Evolutionary conservation across 2,888 invertebrate species (phyloP), one percentile per base, ranked within the genome.

Genomic region (Thymelicus lineola): DNA sequence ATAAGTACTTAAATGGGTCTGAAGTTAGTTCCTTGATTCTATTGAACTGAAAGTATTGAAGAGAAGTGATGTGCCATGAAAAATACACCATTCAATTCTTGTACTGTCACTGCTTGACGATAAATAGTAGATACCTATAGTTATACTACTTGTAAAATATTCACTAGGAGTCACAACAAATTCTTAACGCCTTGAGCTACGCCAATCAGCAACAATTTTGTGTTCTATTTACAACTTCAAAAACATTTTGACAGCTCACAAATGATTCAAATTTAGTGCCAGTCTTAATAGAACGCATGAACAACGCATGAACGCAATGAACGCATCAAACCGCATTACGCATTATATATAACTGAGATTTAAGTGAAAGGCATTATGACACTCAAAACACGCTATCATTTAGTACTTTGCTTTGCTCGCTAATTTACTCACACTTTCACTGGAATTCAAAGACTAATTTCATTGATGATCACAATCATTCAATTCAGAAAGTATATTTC

Each of bases 401-500:
- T 68, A 71, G 50, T 70, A 70, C 46, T 71, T 71, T 20, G 57
- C 57, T 72, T 58, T 62, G 12, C 50, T 61, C 71, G 35, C 60
- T 70, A 68, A 73, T 73, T 71, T 67, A 59, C 62, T 17, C 57
- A 73, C 73, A 73, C 73, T 48, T 75, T 75, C 68, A 71, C 71
- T 64, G 66, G 74, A 74, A 69, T 68, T 66, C 60, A 72, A 66
- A 71, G 66, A 69, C 66, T 68, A 66, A 73, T 72, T 66, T 71
- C 66, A 73, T 73, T 71, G 72, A 63, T 66, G 64, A 67, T 60
- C 62, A 62, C 62, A 55, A 55, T 64, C 61, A 65, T 67, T 72
- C 65, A 65, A 38, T 69, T 71, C 73, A 75, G 76, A 77, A 76
- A 77, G 77, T 70, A 66, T 42, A 50, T 28, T 55, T 69, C 67